These are phyloP conservation scores for Plumapathes pennacea DNA, from an alignment of 92 coral and sea anemone species.

Conservation along the genomic window DNA sequence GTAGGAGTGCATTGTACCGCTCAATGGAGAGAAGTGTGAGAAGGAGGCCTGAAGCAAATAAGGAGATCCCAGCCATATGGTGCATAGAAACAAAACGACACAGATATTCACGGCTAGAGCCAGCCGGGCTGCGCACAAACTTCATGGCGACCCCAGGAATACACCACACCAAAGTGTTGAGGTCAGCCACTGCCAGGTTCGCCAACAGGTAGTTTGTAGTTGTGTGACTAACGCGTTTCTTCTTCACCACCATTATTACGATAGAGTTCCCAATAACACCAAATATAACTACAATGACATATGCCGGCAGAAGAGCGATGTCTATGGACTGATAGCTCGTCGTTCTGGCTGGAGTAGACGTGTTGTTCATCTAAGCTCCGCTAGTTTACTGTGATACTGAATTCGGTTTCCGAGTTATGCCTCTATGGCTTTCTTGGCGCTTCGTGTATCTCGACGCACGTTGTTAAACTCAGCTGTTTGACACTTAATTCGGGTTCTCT, in stretches of 20 bases:
- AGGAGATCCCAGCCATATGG: constrained; percentile 56
- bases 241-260: constrained; percentile 47
- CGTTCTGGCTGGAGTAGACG: too few relatives aligned
- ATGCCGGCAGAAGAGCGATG: constrained; percentile 27
- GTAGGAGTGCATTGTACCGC: constrained; percentile 61
- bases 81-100: constrained; percentile 64
- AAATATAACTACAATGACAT: constrained; percentile 23
- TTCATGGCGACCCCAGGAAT: constrained; percentile 46
- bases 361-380: too few relatives aligned
- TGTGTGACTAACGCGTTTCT: constrained; percentile 52
- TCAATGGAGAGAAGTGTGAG: constrained; percentile 61
- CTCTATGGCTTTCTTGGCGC: too few relatives aligned
- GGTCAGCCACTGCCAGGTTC: constrained; percentile 64
- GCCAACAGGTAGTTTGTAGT: constrained; percentile 64
- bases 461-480: too few relatives aligned
- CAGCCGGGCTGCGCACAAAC: constrained; percentile 31
- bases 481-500: too few relatives aligned
- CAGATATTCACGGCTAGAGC: constrained; percentile 41
- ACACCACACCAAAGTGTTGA: constrained; percentile 48
- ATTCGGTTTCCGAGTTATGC: too few relatives aligned
- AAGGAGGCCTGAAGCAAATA: constrained; percentile 59
- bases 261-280: constrained; percentile 62
- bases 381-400: too few relatives aligned
- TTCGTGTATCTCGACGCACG: too few relatives aligned
- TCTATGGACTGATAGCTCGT: too few relatives aligned